Percentiles rank a stretch among this genome's conserved stretches.
Evolutionary conservation across 2,113 vertebrate genomes (phyloP).

Genomic region (Tyto alba): DNA sequence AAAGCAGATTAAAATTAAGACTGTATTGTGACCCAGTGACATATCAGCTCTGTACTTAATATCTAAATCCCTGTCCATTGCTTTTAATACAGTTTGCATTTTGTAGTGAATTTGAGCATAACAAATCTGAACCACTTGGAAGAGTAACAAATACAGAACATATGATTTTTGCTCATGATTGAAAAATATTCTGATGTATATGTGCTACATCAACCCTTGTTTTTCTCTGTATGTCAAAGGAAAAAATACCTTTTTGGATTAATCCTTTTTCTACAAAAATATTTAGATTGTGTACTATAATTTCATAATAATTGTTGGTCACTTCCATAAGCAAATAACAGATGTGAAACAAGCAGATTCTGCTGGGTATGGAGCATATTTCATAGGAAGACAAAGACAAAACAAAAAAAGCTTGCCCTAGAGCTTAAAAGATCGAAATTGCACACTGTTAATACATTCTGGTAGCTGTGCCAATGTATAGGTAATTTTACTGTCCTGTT

Average conservation of each 20-base stretch:
- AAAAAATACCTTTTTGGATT: neutral
- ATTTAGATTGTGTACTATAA: neutral
- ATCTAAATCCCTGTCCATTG: neutral
- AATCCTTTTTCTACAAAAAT: neutral
- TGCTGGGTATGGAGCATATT: neutral
- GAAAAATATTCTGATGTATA: neutral
- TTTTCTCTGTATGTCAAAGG: neutral
- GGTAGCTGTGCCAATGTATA: conserved; percentile 22
- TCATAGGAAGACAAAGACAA: neutral
- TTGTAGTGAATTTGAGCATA: neutral
- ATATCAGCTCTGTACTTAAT: neutral
- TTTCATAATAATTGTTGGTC: neutral
- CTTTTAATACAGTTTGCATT: neutral
- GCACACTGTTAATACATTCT: neutral
- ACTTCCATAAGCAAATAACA: neutral
- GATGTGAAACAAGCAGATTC: neutral
- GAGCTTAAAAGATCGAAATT: conserved; percentile 26
- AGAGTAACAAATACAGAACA: neutral
- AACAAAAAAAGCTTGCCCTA: neutral
- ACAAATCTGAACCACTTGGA: neutral
- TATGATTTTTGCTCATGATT: neutral
- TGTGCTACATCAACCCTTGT: neutral
- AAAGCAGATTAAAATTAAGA: neutral
- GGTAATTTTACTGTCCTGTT: conserved; percentile 60
- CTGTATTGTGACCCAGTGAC: neutral